Conservation (phyloP, 2,113 vertebrate species). For the crab-eating macaque (Macaca fascicularis) region DNA sequence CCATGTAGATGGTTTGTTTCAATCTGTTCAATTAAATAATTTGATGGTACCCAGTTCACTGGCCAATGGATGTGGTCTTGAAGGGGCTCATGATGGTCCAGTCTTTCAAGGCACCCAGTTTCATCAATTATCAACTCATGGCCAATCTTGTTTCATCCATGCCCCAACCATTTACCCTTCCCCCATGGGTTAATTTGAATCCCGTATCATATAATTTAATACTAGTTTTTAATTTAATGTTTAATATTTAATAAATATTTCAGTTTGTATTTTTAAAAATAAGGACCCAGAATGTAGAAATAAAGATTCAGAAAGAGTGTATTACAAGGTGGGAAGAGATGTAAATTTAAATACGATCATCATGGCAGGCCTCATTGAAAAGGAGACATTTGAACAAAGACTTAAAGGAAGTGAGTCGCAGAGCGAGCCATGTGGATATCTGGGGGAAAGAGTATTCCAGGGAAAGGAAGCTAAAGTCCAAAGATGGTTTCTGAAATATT, state of each 20-base stretch:
- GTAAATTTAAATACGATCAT: background rate
- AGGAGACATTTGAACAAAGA: no score
- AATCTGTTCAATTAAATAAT: background rate
- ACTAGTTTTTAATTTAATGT: no score
- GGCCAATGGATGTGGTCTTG: background rate
- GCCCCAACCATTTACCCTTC: background rate
- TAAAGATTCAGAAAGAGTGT: background rate
- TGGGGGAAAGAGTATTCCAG: background rate
- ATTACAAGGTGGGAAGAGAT: background rate
- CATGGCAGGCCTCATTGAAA: no score
- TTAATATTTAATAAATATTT: background rate
- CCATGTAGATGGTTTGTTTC: background rate
- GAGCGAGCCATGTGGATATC: no score
- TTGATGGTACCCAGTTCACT: background rate
- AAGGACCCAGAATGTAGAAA: background rate
- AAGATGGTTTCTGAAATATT: background rate
- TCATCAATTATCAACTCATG: background rate
- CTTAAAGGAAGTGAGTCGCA: no score
- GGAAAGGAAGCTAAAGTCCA: background rate
- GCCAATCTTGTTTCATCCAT: background rate
- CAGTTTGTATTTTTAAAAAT: background rate
- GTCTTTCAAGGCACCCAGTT: background rate
- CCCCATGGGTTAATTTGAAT: background rate
- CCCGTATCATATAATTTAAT: background rate
- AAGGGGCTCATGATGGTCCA: background rate